Base-by-base conservation (phyloP, 2,797 vertebrate genomes). In the Graptemys geographica region DNA sequence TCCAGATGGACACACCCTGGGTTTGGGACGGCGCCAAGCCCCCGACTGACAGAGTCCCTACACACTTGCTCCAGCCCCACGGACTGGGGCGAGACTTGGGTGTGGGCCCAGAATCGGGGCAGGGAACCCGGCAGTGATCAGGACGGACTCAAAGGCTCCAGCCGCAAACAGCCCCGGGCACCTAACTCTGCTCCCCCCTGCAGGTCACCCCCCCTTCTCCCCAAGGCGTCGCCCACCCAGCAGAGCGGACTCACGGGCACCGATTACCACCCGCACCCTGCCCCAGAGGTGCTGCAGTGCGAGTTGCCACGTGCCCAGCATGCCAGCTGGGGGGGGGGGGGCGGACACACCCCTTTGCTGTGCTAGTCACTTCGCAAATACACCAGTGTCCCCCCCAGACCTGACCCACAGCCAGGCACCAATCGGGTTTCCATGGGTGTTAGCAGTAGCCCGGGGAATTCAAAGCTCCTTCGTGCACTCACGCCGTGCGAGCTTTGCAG, bases 11-110 rank as follows among this genome's bases (percentile, higher is more conserved):
- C 16, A 57, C 10, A 19, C 16, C 33, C 15, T 10, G 62, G 59
- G 6, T 15, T 2, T 5, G 15, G 59, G 59, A 18, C 1, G 31
- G 33, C 8, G 16, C 33, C 4, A 33, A n/a, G 6, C 31, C 15
- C 62, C 59, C 3, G 7, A 4, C 59, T 18, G 59, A 8, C 59
- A 65, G 59, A 8, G 59, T 13, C 31, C 31, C 16, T 8, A 16
- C 31, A 0, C 62, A 16, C 62, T n/a, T n/a, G 31, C 15, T 65
- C 15, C 33, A 18, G 31, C 33, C 59, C 59, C 33, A n/a, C 8
- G 3, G 31, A 9, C 7, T 33, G 13, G 6, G 28, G 28, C 5
- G 28, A 31, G 28, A 28, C 12, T 12, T 28, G 3, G 57, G 28
- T 4, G 5, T 13, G 12, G 7, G 57, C 12, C 12, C 57, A 59